These are phyloP conservation scores for Dissostichus mawsoni DNA, from an alignment of 2,113 vertebrate species.

Conservation along the genomic window DNA sequence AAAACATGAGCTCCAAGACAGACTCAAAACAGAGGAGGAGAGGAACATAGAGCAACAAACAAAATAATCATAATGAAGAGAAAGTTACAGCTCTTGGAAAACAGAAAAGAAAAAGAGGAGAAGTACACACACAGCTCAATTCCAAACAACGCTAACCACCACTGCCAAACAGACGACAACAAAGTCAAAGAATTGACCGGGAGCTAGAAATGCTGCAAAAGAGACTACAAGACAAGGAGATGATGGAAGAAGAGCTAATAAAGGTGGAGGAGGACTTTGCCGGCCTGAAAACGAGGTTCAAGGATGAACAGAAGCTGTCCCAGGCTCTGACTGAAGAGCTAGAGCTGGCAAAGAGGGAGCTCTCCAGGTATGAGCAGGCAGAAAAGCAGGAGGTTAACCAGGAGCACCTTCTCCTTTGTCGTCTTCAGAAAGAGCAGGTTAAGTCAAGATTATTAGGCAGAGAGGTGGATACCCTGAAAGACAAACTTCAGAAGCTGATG, in stretches of 20 bases:
- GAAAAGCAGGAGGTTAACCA: slow-evolving; percentile 93
- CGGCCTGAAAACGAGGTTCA: slow-evolving; percentile 88
- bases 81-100: slow-evolving; percentile 92
- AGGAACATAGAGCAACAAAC: slow-evolving; percentile 89
- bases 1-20: slow-evolving; percentile 90
- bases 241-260: slow-evolving; percentile 91
- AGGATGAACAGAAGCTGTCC: slow-evolving; percentile 87
- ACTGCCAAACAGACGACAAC: slow-evolving; percentile 91
- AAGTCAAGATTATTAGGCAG: slow-evolving; percentile 92
- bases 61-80: slow-evolving; percentile 91
- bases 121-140: slow-evolving; percentile 83
- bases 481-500: slow-evolving; percentile 93
- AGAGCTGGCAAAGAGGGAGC: slow-evolving; percentile 88
- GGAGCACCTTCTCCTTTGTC: slow-evolving; percentile 91
- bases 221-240: slow-evolving; percentile 92
- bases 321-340: slow-evolving; percentile 89
- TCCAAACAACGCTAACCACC: slow-evolving; percentile 72
- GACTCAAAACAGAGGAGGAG: slow-evolving; percentile 91
- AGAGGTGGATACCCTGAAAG: slow-evolving; percentile 93
- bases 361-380: slow-evolving; percentile 90
- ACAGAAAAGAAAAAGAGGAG: slow-evolving; percentile 90
- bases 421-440: slow-evolving; percentile 93
- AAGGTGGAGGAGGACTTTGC: slow-evolving; percentile 92
- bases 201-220: slow-evolving; percentile 92
- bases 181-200: slow-evolving; percentile 94